Conservation (phyloP, 2,113 vertebrate genomes). For the Vicugna pacos region DNA sequence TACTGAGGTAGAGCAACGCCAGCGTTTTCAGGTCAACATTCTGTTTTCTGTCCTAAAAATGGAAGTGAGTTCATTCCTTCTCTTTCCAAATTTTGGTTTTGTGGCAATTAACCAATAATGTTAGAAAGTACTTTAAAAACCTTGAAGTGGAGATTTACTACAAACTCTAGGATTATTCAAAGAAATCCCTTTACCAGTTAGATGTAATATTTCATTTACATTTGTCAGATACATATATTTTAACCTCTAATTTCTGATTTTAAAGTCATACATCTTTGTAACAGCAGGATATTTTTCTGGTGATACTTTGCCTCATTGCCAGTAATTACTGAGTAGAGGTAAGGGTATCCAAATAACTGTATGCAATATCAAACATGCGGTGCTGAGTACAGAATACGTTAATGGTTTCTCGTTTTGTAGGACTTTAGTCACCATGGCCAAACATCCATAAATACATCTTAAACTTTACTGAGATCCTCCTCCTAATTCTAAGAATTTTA, state of each 20-base stretch:
- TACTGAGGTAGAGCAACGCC: background rate
- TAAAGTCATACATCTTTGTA: constrained; percentile 57
- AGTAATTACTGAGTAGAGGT: constrained; percentile 69
- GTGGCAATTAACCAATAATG: constrained; percentile 35
- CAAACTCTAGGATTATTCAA: constrained; percentile 49
- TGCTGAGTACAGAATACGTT: background rate
- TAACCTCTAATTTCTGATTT: constrained; percentile 64
- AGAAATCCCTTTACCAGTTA: background rate
- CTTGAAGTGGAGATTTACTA: constrained; percentile 27
- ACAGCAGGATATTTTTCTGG: constrained; percentile 53
- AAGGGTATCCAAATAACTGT: constrained; percentile 59
- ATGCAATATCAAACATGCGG: constrained; percentile 38
- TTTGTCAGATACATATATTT: constrained; percentile 52
- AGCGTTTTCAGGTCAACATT: background rate
- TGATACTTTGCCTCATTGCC: constrained; percentile 64
- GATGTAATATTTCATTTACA: constrained; percentile 39
- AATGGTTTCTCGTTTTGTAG: constrained; percentile 53
- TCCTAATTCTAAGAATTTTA: background rate
- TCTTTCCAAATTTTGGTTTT: background rate
- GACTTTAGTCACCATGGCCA: constrained; percentile 29
- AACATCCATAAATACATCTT: constrained; percentile 54
- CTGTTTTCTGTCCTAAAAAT: background rate
- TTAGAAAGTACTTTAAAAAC: constrained; percentile 44
- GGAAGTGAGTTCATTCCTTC: background rate
- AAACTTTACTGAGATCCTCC: background rate